These are phyloP conservation scores for Melanaphis sacchari DNA, from an alignment of 1,140 invertebrate species.

Conservation along the genomic window DNA sequence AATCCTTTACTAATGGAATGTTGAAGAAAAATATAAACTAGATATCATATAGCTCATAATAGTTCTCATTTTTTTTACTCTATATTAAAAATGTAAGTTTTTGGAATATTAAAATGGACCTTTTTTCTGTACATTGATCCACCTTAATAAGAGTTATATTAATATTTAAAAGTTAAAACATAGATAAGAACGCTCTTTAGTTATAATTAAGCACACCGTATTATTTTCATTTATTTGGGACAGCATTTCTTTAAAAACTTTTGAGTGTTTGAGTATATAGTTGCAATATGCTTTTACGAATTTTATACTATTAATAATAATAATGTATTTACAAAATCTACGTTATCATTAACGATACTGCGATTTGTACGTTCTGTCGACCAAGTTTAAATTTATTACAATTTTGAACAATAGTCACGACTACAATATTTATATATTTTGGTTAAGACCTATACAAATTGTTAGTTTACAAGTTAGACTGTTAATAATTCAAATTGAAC, in stretches of 20 bases:
- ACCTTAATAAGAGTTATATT: background rate
- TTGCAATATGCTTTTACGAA: background rate
- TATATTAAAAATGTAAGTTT: background rate
- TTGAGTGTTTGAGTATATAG: too few species aligned
- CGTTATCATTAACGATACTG: background rate
- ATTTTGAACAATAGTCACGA: background rate
- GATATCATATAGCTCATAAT: background rate
- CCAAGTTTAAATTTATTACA: background rate
- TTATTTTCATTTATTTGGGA: background rate
- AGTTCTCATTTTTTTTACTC: background rate
- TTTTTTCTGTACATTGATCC: too few species aligned
- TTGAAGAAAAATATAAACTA: background rate
- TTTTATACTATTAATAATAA: background rate
- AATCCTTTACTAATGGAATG: background rate
- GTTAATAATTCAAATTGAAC: background rate
- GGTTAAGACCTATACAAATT: background rate
- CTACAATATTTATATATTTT: background rate
- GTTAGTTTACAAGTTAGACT: background rate
- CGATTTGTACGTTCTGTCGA: background rate
- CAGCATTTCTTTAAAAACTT: background rate
- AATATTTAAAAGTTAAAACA: background rate
- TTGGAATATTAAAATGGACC: background rate
- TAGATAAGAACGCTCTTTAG: background rate
- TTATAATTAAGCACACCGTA: background rate
- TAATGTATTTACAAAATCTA: background rate